Percentiles rank a stretch among this genome's conserved stretches.
These are phyloP conservation scores for Bungarus multicinctus DNA, from an alignment of 2,113 vertebrate genomes.

Conservation along the genomic window DNA sequence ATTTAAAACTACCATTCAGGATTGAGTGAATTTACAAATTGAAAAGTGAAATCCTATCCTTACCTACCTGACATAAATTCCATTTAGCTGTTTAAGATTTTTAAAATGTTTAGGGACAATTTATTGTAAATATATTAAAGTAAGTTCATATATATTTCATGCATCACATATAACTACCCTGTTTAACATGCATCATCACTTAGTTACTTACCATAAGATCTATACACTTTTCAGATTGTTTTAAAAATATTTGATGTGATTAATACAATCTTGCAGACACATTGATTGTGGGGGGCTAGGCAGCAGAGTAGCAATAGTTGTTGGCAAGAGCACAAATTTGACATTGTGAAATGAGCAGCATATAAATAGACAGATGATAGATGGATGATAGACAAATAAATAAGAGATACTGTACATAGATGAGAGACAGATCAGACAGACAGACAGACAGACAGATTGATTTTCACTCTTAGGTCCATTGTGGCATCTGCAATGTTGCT, in stretches of 20 bases:
- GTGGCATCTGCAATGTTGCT: neutral
- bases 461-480: neutral
- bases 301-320: neutral
- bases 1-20: neutral
- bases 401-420: too few species aligned
- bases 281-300: neutral
- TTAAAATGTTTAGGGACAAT: neutral
- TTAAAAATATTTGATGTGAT: neutral
- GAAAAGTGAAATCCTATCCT: neutral
- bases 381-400: too few species aligned
- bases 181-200: neutral
- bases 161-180: neutral
- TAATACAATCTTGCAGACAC: neutral
- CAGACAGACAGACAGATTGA: too few species aligned
- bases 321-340: neutral
- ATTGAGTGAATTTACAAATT: neutral
- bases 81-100: neutral
- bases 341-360: too few species aligned
- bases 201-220: neutral
- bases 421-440: too few species aligned
- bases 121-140: neutral
- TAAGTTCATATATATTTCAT: neutral
- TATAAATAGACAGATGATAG: too few species aligned
- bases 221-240: neutral
- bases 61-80: neutral